A percentile compares a stretch with the other conserved stretches of the same genome.
Conservation (phyloP, 2,888 invertebrate genomes). For the Allophyes oxyacanthae region DNA sequence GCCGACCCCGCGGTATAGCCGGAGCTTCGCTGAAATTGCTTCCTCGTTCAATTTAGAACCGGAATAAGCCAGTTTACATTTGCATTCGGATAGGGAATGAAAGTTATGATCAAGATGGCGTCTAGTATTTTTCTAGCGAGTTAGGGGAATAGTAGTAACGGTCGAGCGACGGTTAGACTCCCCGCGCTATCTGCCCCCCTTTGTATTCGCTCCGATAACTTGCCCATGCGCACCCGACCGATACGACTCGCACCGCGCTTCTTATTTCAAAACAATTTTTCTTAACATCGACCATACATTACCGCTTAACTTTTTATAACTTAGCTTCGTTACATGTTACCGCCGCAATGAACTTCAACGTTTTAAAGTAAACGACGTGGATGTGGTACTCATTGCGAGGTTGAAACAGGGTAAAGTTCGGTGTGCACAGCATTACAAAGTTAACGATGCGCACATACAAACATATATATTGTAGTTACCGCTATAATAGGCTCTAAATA, state of each 20-base stretch:
- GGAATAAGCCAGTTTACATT: conserved; percentile 71
- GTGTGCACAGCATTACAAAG: conserved; percentile 74
- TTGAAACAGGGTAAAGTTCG: conserved; percentile 75
- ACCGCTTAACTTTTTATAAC: conserved; percentile 69
- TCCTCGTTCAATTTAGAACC: conserved; percentile 77
- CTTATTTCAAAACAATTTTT: conserved; percentile 84
- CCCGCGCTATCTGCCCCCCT: conserved; percentile 88
- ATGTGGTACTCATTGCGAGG: conserved; percentile 48
- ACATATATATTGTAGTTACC: conserved; percentile 48
- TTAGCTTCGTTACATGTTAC: conserved; percentile 60
- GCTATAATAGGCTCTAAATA: conserved; percentile 35
- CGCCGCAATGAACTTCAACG: conserved; percentile 72
- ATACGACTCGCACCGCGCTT: conserved; percentile 83
- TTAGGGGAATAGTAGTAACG: conserved; percentile 88
- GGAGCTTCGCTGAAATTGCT: conserved; percentile 67
- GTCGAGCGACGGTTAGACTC: conserved; percentile 88
- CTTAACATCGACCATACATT: conserved; percentile 77
- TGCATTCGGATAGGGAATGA: conserved; percentile 68
- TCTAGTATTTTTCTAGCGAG: conserved; percentile 86
- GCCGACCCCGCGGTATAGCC: conserved; percentile 56
- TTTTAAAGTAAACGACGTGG: conserved; percentile 36
- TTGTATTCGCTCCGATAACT: conserved; percentile 89
- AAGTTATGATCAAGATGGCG: conserved; percentile 79
- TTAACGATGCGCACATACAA: conserved; percentile 83
- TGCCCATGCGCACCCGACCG: conserved; percentile 89